Base-by-base conservation (phyloP, 2,888 invertebrate genomes). In the Coremacera marginata region DNA sequence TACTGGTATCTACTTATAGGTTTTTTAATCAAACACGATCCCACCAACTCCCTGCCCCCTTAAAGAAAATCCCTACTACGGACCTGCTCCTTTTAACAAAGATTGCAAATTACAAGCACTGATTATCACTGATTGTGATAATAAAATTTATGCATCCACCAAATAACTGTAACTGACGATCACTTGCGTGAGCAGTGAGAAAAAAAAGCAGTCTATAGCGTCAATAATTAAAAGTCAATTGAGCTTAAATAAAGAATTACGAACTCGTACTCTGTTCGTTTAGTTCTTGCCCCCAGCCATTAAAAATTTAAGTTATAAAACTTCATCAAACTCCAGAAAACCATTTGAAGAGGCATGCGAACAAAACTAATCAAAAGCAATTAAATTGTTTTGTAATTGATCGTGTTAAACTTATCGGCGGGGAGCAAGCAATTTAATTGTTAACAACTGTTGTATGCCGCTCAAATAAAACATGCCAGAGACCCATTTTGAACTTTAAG, bases 401-500 rank as follows among this genome's bases (percentile, higher is more conserved):
- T 74, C 65, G 65, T 65, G 74, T 74, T 52, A 74, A 67, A 67
- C 52, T 67, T 55, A 67, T 67, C 74, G 67, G 37, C 67, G 55
- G 67, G 37, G 71, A 55, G 55, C 74, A 74, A 60, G 31, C 74
- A 74, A 74, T 67, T 67, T 74, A 67, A 74, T 74, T 74, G 67
- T 31, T 65, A 73, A 65, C 63, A 73, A 73, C 73, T 51, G 65
- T 19, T 52, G 52, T 9, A 52, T 51, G 22, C 67, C 70, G 70
- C 11, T 27, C 70, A 60, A 55, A 52, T 31, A 9, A 34, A 49
- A 44, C 44, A 44, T 44, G 44, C 44, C 11, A 44, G 44, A 14
- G 44, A 44, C 11, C 14, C 44, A 44, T 44, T 44, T 44, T 44
- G 44, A 44, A 3, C 44, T 44, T 7, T 44, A 44, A 7, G 14